A percentile compares a stretch with the other conserved stretches of the same genome.
phyloP scores from a whole-genome alignment of 2,888 invertebrate species.

The Nomada lathburiana region DNA sequence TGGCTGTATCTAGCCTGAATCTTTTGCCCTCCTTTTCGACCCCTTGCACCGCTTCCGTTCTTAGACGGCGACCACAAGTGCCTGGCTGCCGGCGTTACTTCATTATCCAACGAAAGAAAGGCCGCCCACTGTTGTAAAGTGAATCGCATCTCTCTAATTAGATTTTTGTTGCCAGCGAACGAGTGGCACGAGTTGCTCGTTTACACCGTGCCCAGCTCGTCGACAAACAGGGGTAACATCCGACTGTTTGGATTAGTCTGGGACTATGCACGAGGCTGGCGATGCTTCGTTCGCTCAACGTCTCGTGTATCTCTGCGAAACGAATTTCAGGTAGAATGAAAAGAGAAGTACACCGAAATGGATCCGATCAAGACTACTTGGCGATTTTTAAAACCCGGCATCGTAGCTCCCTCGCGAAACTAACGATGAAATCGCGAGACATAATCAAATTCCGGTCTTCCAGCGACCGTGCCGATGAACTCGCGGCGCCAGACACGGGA shows the following conservation, averaged over 20 bases:
- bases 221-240: slow-evolving; percentile 37
- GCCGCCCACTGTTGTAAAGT: slow-evolving; percentile 38
- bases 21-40: slow-evolving; percentile 51
- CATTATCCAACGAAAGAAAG: slow-evolving; percentile 60
- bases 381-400: neutral
- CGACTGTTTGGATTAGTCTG: slow-evolving; percentile 33
- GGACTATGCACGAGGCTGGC: neutral
- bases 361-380: neutral
- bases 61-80: slow-evolving; percentile 53
- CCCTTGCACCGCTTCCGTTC: slow-evolving; percentile 25
- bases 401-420: too few species aligned
- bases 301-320: too few species aligned
- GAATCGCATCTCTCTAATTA: slow-evolving; percentile 66
- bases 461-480: too few species aligned
- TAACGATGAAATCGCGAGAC: neutral
- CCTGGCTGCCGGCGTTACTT: slow-evolving; percentile 62
- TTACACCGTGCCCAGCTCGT: slow-evolving; percentile 32
- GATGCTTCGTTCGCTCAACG: neutral
- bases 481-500: slow-evolving; percentile 7
- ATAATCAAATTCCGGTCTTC: neutral
- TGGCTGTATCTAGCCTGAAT: slow-evolving; percentile 28
- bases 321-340: too few species aligned
- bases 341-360: neutral
- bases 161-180: slow-evolving; percentile 63
- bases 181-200: slow-evolving; percentile 42